Evolutionary conservation across 2,113 vertebrate genomes (phyloP), one percentile per base, ranked within the genome.

Genomic region (Nothocercus nigrocapillus): DNA sequence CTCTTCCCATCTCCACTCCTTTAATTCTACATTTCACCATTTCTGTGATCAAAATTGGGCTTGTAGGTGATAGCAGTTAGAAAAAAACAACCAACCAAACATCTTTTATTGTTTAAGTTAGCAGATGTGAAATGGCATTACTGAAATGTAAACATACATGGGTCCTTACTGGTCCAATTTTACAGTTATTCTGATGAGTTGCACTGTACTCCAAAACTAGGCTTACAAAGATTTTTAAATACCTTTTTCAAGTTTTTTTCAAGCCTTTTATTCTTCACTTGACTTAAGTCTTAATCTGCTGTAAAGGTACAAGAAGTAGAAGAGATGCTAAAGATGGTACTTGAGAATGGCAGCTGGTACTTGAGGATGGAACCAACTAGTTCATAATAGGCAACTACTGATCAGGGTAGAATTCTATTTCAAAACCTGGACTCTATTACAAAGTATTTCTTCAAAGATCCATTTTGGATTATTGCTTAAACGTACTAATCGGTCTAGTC

Each of bases 391-490:
- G 93, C 59, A 92, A 77, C 94, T 94, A 97, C 80, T 81, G 86
- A 91, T 82, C 81, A 64, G 44, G 51, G 93, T 83, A 96, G 92
- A 93, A 94, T 93, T 87, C 82, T 74, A 94, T 66, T 87, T 95
- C 40, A 42, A 92, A 95, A 95, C 59, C 62, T 25, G 3, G 85
- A 94, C 85, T 90, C 75, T 86, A 70, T 95, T 95, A 96, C 94
- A 95, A 96, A 97, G 94, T 86, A 80, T 88, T 87, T 97, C 54
- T 82, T 81, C 77, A 82, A 90, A 95, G 91, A 97, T 95, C 82
- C 69, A 72, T 91, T 96, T 96, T 96, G 92, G 81, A 89, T 98
- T 98, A 98, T 97, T 97, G 97, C 97, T 98, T 91, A 92, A 96
- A 94, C 73, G 84, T 98, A 89, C 96, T 97, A 97, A 96, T 76